phyloP scores from a whole-genome alignment of 2,113 vertebrate species.

The cat (Felis catus) region F.catus_Fca126_mat1.0 CM031413.1:12933001-12933500 shows the following conservation, averaged over 20 bases:
- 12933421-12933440: constrained; percentile 75
- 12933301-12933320: neutral
- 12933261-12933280: neutral
- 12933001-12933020: neutral
- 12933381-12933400: neutral
- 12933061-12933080: neutral
- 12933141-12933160: constrained; percentile 99
- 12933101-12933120: constrained; percentile 96
- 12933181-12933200: constrained; percentile 55
- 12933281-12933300: neutral
- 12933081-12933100: constrained; percentile 66
- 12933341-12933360: neutral
- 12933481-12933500: neutral
- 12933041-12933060: neutral
- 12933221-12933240: constrained; percentile 39
- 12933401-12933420: constrained; percentile 64
- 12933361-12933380: constrained; percentile 57
- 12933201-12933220: constrained; percentile 22
- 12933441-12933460: constrained; percentile 71
- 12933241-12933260: constrained; percentile 14
- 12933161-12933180: constrained; percentile 93
- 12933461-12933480: neutral
- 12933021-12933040: neutral
- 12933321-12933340: neutral
- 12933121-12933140: constrained; percentile 99